Base-by-base conservation (phyloP, 2,113 vertebrate species). In the Alethe castanea region DNA sequence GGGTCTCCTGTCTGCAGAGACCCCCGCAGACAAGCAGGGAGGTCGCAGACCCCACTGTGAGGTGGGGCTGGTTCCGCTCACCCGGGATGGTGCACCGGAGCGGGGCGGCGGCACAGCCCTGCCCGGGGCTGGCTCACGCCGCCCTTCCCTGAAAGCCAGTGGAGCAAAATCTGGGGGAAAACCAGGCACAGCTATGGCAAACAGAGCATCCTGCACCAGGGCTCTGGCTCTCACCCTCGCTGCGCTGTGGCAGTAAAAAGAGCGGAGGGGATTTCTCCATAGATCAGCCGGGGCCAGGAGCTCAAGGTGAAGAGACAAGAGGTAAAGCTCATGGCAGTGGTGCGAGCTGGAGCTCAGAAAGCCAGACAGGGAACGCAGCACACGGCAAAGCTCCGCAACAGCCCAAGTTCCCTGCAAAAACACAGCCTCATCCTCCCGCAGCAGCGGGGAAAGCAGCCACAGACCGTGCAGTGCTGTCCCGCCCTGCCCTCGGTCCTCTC, bases 201-300 rank as follows among this genome's bases (percentile, higher is more conserved):
- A 44, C 5, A 17, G 42, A 66, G 47, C 20, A 29, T 15, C 50
- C 67, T 33, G 45, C 10, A 12, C 7, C 35, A 38, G 28, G 11
- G 15, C 60, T 40, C 25, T 4, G 11, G 31, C 64, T 77, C 35
- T 19, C 14, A 23, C 12, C 24, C 35, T 54, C 3, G 1, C 19
- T 31, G 64, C 23, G 26, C 12, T 5, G 38, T 3, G 33, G 35
- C 52, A 50, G 9, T 6, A 33, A 69, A 31, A 69, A 33, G 24
- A 54, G 23, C 4, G 0, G 2, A 9, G 2, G 48, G 42, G 42
- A 36, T 42, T 59, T 59, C 38, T 22, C 15, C 9, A 4, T 1
- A 12, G 38, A 22, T 47, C 42, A 56, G 53, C 40, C 2, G 3
- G 16, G 15, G 31, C 38, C 1, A 1, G 28, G 53, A 66, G 28